A percentile compares a stretch with the other conserved stretches of the same genome.
These are phyloP conservation scores for Rhopalosiphum maidis DNA, from an alignment of 1,140 invertebrate genomes.

Conservation along the genomic window DNA sequence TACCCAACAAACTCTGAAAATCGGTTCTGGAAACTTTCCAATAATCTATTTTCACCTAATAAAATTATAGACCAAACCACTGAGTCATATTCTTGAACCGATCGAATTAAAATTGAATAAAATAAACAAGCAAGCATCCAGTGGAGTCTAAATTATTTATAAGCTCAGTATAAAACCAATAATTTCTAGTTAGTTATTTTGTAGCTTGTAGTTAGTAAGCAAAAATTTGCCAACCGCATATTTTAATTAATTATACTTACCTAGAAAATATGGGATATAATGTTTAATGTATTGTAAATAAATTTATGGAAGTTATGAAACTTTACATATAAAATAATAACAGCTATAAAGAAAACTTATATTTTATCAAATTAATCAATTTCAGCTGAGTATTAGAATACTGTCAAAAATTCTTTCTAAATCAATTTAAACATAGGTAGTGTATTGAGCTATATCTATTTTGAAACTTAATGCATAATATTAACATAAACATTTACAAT, in stretches of 20 bases:
- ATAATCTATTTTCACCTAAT: conserved; percentile 4
- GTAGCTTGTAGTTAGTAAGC: not conserved
- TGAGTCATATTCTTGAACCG: not conserved
- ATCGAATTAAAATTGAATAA: conserved; percentile 19
- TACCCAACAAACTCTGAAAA: not conserved
- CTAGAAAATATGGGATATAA: not conserved
- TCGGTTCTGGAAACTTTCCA: conserved; percentile 2
- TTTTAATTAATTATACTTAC: not conserved
- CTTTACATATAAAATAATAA: not conserved
- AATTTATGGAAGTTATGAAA: not conserved
- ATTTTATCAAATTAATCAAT: conserved; percentile 11
- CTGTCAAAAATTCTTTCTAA: conserved; percentile 8
- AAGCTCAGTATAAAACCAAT: not conserved
- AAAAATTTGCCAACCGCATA: not conserved
- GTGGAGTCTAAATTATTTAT: not conserved
- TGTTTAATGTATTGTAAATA: not conserved
- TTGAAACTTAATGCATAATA: not conserved
- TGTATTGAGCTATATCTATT: not conserved
- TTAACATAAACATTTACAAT: not conserved
- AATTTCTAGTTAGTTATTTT: too few relatives aligned
- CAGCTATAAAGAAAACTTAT: not conserved
- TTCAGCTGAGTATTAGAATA: not conserved
- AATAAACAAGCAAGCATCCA: not conserved
- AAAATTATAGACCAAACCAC: not conserved
- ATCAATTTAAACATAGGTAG: not conserved